phyloP scores from a whole-genome alignment of 2,113 vertebrate genomes.

The Istiophorus platypterus region DNA sequence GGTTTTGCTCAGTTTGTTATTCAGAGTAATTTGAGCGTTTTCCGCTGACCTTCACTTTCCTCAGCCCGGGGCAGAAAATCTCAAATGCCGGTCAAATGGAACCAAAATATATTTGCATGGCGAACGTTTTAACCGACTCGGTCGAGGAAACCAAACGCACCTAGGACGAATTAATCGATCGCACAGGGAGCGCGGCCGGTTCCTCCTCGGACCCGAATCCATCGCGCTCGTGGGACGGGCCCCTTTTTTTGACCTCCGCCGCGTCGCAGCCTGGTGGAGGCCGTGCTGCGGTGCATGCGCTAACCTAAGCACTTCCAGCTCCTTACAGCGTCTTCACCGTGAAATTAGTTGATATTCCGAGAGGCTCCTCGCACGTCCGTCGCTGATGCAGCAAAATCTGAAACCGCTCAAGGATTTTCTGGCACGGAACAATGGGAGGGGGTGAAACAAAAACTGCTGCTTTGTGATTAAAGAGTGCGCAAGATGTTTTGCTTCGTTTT shows the following conservation, averaged over 20 bases:
- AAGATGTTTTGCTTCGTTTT: constrained; percentile 25
- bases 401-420: constrained; percentile 35
- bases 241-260: constrained; percentile 40
- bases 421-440: constrained; percentile 41
- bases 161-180: no score
- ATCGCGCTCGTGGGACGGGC: constrained; percentile 14
- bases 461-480: constrained; percentile 20
- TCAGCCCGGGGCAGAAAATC: background rate
- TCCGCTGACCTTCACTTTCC: background rate
- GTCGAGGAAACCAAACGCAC: no score
- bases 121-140: no score
- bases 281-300: constrained; percentile 33
- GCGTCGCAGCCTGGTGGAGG: constrained; percentile 3
- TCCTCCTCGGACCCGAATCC: constrained; percentile 36
- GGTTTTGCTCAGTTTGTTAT: no score
- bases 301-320: constrained; percentile 54
- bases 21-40: background rate
- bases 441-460: constrained; percentile 24
- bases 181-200: no score
- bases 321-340: constrained; percentile 53
- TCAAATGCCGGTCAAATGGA: background rate
- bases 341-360: constrained; percentile 48
- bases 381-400: constrained; percentile 57
- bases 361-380: constrained; percentile 22
- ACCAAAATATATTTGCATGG: no score